These are phyloP conservation scores for Nothoprocta pentlandii DNA, from an alignment of 2,113 vertebrate genomes.

Conservation along the genomic window DNA sequence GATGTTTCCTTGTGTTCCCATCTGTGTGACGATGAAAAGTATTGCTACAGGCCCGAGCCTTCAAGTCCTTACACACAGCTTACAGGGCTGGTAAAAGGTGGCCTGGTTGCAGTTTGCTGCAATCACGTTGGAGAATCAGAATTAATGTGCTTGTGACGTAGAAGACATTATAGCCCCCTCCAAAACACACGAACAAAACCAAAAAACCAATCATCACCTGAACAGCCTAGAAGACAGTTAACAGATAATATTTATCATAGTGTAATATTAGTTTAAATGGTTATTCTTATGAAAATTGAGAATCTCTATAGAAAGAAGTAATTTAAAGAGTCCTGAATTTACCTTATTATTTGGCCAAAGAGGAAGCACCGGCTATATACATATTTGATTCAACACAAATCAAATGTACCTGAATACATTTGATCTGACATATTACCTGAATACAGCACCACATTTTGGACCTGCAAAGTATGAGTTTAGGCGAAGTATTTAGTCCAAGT, in stretches of 20 bases:
- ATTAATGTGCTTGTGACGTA: not conserved
- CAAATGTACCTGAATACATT: no score
- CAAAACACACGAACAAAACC: no score
- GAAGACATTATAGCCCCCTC: not conserved
- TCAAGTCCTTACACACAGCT: not conserved
- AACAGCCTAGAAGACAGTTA: not conserved
- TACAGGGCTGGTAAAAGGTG: not conserved
- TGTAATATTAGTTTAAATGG: not conserved
- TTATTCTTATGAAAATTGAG: not conserved
- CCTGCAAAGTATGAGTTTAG: no score
- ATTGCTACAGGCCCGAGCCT: not conserved
- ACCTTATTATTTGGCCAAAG: fast-evolving
- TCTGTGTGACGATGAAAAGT: conserved; percentile 30
- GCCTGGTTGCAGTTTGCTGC: not conserved
- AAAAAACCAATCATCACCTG: not conserved
- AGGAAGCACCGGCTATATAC: not conserved
- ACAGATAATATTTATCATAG: fast-evolving
- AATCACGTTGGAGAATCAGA: not conserved
- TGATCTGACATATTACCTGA: not conserved
- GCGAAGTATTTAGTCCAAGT: not conserved
- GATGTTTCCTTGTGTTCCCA: not conserved
- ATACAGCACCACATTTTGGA: fast-evolving
- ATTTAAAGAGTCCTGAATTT: not conserved
- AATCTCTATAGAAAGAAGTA: not conserved
- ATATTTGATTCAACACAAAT: not conserved